Base-by-base conservation (phyloP, 2,888 invertebrate species). In the Drosophila acutilabella region DNA sequence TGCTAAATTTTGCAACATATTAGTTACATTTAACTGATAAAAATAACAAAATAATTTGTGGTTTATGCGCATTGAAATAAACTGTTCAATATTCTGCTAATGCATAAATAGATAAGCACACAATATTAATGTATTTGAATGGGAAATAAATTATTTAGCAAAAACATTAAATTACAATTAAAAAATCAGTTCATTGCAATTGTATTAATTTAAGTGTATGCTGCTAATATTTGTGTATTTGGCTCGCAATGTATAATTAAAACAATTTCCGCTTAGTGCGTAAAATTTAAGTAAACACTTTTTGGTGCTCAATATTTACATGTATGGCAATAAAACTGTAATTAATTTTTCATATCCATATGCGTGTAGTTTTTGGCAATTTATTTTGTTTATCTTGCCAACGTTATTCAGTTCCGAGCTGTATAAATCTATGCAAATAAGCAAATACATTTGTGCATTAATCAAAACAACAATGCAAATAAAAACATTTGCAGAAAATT, bases 341-440 rank as follows among this genome's bases (percentile, higher is more conserved):
- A 38, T 53, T 45, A 53, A 45, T 61, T 61, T 45, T 61, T 58
- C 40, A 58, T 40, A 8, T 26, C 38, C 48, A 38, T 58, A 23
- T 47, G 2, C 11, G 11, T 13, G n/a, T 33, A 16, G n/a, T 16
- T 16, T 26, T 10, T 40, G 11, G n/a, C 6, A 14, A 14, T 33
- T 33, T 56, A 45, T 42, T 38, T 36, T 44, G 44, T 30, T 52
- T 61, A 53, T 10, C 44, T 45, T 38, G 18, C 10, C 23, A 53
- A 16, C 8, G 11, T 18, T 14, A 60, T 52, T 60, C 36, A 44
- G 42, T 42, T 6, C 4, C 0, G 10, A 42, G 33, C 16, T 38
- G 52, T 45, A 44, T 16, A 52, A 3, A 44, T 26, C 18, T 52
- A 36, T n/a, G 18, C 16, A 52, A 45, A 45, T 36, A 16, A 33